These are phyloP conservation scores for Diceros bicornis DNA, from an alignment of 2,797 vertebrate species.

Conservation along the genomic window DNA sequence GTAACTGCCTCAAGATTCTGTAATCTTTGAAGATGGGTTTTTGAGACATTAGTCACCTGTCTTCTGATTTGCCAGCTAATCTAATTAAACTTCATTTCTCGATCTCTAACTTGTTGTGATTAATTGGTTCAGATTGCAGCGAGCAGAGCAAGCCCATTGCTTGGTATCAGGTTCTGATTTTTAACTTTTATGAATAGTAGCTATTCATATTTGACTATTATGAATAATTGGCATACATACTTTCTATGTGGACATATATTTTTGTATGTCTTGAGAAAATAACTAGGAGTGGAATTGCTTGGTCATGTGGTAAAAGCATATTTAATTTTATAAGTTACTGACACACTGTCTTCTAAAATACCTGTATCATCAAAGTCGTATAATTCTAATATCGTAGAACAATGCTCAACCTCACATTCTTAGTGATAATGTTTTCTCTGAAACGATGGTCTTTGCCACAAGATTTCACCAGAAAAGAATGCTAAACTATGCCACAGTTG, in stretches of 20 bases:
- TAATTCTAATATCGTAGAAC: slow-evolving; percentile 33
- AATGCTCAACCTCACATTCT: not conserved
- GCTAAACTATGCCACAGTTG: slow-evolving; percentile 13
- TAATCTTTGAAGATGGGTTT: no score
- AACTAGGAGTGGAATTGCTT: not conserved
- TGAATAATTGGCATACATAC: not conserved
- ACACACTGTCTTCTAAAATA: not conserved
- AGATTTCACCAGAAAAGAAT: slow-evolving; percentile 64
- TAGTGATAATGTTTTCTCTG: slow-evolving; percentile 61
- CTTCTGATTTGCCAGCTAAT: no score
- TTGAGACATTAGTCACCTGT: no score
- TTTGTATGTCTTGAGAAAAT: not conserved
- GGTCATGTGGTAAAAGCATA: not conserved
- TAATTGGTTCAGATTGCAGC: no score
- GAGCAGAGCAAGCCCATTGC: no score
- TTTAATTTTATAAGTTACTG: not conserved
- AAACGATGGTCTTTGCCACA: slow-evolving; percentile 55
- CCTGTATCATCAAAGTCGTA: not conserved
- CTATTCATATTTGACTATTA: not conserved
- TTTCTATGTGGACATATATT: not conserved
- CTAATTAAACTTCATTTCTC: no score
- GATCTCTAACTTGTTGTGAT: no score
- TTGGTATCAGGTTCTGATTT: not conserved
- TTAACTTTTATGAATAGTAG: not conserved
- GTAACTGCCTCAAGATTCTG: no score